These are phyloP conservation scores for Opisthocomus hoazin DNA, from an alignment of 2,113 vertebrate species.

Conservation along the genomic window DNA sequence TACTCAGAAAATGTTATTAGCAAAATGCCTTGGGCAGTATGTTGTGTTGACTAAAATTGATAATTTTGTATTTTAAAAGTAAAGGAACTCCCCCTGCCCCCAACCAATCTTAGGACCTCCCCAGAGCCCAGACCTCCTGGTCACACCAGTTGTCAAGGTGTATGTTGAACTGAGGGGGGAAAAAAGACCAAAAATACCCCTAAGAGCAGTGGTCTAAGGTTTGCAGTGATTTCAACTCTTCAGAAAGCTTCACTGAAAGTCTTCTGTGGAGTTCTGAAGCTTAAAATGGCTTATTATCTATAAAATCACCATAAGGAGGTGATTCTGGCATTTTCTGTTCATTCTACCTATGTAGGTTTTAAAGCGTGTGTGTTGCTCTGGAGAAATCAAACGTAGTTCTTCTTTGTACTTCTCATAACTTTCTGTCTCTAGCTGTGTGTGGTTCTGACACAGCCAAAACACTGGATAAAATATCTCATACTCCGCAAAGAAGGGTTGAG, in stretches of 20 bases:
- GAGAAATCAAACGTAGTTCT: not conserved
- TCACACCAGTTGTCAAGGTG: not conserved
- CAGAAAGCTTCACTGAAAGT: not conserved
- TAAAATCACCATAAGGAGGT: not conserved
- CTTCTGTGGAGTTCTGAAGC: not conserved
- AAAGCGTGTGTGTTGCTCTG: not conserved
- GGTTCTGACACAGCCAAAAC: not conserved
- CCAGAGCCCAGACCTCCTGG: not conserved
- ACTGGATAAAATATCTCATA: not conserved
- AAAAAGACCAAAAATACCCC: not conserved
- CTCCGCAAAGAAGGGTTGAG: not conserved
- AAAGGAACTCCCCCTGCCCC: not conserved
- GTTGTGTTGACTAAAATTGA: slow-evolving; percentile 44
- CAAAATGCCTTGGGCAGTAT: slow-evolving; percentile 63
- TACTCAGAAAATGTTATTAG: slow-evolving; percentile 67
- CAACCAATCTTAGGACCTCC: not conserved
- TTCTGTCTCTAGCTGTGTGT: not conserved
- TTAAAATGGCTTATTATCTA: not conserved
- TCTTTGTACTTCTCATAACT: not conserved
- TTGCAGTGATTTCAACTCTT: not conserved
- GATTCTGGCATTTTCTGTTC: not conserved
- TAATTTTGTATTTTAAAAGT: slow-evolving; percentile 33
- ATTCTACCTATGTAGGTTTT: not conserved
- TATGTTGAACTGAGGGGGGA: not conserved
- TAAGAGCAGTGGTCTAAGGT: not conserved